Conservation (phyloP, 2,113 vertebrate genomes). For the Dendropsophus ebraccatus region DNA sequence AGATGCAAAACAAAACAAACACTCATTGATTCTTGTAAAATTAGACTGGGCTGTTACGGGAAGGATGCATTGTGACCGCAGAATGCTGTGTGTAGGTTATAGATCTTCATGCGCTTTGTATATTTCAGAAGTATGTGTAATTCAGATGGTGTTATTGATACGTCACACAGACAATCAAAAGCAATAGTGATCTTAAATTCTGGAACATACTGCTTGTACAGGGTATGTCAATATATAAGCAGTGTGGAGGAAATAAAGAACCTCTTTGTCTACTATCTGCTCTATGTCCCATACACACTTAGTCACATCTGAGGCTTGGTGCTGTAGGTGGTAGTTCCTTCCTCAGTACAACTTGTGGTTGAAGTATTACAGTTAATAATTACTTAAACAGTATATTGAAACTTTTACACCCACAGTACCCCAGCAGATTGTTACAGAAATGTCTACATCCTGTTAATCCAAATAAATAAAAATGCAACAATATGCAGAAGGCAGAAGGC, state of each 20-base stretch:
- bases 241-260: not conserved
- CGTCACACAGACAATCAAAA: not conserved
- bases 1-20: constrained; percentile 50
- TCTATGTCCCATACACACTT: not conserved
- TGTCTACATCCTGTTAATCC: not conserved
- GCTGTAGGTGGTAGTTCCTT: constrained; percentile 38
- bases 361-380: constrained; percentile 7
- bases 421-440: not conserved
- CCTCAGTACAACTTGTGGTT: constrained; percentile 28
- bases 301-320: not conserved
- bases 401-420: constrained; percentile 10
- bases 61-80: constrained; percentile 48
- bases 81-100: constrained; percentile 19
- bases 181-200: not conserved
- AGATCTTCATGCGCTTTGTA: constrained; percentile 16
- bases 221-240: not conserved
- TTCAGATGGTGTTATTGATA: not conserved
- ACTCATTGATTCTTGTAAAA: constrained; percentile 55
- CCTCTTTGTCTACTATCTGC: not conserved
- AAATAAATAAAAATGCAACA: not conserved
- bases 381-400: constrained; percentile 30
- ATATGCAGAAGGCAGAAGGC: too few relatives aligned
- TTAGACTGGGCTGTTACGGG: constrained; percentile 44
- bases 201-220: not conserved
- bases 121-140: constrained; percentile 30